Percentiles rank a stretch among this genome's conserved stretches.
Evolutionary conservation across 2,888 invertebrate genomes (phyloP).

Genomic region (Phasia obesa): DNA sequence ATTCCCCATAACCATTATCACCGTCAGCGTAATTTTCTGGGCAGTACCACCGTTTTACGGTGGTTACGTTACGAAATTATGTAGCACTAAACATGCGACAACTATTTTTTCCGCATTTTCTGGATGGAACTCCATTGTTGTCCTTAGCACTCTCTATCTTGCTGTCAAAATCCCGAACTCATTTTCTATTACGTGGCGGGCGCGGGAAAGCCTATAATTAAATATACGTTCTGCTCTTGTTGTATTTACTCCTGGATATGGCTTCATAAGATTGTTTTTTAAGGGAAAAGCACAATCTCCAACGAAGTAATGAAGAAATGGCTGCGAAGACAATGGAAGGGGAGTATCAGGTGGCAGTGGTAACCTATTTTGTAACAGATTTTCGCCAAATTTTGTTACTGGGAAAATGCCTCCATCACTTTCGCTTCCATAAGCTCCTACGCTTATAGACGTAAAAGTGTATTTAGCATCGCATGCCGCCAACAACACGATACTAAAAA

Average conservation of each 20-base stretch:
- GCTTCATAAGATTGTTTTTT: not conserved
- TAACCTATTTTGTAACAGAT: constrained; percentile 30
- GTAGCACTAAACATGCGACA: not conserved
- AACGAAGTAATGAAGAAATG: not conserved
- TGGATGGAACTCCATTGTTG: not conserved
- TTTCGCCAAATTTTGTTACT: constrained; percentile 36
- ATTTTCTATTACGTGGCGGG: not conserved
- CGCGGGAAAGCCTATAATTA: not conserved
- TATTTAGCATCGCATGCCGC: too few relatives aligned
- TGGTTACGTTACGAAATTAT: constrained; percentile 15
- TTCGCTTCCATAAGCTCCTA: not conserved
- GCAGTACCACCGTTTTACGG: constrained; percentile 20
- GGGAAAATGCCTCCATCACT: not conserved
- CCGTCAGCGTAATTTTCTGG: constrained; percentile 18
- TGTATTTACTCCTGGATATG: not conserved
- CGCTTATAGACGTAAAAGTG: too few relatives aligned
- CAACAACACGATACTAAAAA: too few relatives aligned
- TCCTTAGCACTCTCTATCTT: not conserved
- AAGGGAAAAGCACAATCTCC: constrained; percentile 10
- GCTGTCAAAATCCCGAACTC: not conserved
- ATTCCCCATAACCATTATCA: not conserved
- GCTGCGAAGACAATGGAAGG: not conserved
- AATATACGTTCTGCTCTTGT: constrained; percentile 1
- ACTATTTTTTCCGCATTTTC: not conserved
- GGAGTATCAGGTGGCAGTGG: not conserved